Conservation (phyloP, 2,888 invertebrate species). For the Pollenia angustigena region DNA sequence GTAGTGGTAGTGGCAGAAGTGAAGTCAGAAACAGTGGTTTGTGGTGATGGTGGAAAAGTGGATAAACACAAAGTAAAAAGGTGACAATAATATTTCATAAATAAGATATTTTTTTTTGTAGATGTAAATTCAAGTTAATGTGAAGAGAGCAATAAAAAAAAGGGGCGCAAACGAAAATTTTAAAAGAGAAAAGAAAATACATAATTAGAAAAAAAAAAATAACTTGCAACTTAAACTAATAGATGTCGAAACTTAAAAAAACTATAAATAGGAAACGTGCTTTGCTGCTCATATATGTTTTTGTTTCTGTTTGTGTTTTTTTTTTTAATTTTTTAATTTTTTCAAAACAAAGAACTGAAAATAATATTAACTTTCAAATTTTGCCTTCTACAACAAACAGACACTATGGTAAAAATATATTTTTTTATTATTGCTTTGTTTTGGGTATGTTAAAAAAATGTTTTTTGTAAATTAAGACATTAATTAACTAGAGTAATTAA, state of each 20-base stretch:
- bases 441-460: conserved; percentile 25
- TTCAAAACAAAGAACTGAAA: conserved; percentile 27
- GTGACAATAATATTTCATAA: conserved; percentile 66
- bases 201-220: conserved; percentile 27
- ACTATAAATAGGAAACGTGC: conserved; percentile 57
- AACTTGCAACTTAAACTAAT: conserved; percentile 65
- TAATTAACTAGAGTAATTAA: conserved; percentile 65
- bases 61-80: conserved; percentile 71
- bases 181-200: conserved; percentile 50
- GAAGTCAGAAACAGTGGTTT: conserved; percentile 41
- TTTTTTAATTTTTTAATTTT: conserved; percentile 3
- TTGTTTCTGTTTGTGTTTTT: conserved; percentile 21
- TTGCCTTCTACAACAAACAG: conserved; percentile 54
- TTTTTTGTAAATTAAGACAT: conserved; percentile 63
- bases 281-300: conserved; percentile 45
- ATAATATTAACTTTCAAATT: conserved; percentile 54
- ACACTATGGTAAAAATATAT: conserved; percentile 30
- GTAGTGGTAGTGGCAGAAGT: conserved; percentile 34
- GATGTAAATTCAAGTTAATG: conserved; percentile 42
- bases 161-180: conserved; percentile 44
- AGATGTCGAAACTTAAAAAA: conserved; percentile 47
- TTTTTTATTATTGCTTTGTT: conserved; percentile 51
- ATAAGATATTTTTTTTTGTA: conserved; percentile 24
- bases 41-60: conserved; percentile 66
- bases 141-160: conserved; percentile 28